phyloP scores from a whole-genome alignment of 2,797 vertebrate genomes.

The Aphelocoma californica region DNA sequence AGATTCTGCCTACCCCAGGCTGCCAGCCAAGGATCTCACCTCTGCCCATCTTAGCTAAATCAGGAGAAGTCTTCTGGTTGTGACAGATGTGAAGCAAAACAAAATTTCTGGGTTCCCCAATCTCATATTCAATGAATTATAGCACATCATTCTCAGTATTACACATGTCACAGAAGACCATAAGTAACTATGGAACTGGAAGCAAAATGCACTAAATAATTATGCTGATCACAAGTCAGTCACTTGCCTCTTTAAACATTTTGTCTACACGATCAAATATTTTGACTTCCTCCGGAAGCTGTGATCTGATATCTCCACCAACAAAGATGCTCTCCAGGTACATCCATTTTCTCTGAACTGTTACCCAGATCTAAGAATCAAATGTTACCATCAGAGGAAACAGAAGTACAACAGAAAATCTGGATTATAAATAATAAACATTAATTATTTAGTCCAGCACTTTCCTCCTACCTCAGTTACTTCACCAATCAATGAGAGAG shows the following conservation, averaged over 20 bases:
- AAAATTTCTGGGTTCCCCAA: not conserved
- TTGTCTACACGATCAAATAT: slow-evolving; percentile 90
- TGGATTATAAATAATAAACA: not conserved
- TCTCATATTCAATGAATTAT: not conserved
- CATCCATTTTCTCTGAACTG: slow-evolving; percentile 97
- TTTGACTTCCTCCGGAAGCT: slow-evolving; percentile 91
- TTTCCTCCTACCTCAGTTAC: slow-evolving; percentile 86
- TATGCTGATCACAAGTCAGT: not conserved
- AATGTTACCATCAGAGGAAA: not conserved
- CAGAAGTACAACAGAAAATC: not conserved
- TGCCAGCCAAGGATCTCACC: not conserved
- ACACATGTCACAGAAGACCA: not conserved
- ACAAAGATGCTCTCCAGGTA: slow-evolving; percentile 97
- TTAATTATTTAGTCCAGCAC: not conserved
- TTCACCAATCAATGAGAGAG: slow-evolving; percentile 90
- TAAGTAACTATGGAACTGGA: not conserved
- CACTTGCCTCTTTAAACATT: slow-evolving; percentile 87
- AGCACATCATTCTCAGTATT: not conserved
- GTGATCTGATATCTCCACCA: slow-evolving; percentile 89
- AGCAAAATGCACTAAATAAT: not conserved
- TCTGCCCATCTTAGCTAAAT: not conserved
- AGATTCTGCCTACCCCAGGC: not conserved
- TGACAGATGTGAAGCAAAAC: not conserved
- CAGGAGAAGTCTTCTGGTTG: not conserved
- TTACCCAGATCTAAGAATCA: slow-evolving; percentile 85